Evolutionary conservation across 92 coral and sea anemone genomes (phyloP).

Genomic region (Epizoanthus illoricatus): DNA sequence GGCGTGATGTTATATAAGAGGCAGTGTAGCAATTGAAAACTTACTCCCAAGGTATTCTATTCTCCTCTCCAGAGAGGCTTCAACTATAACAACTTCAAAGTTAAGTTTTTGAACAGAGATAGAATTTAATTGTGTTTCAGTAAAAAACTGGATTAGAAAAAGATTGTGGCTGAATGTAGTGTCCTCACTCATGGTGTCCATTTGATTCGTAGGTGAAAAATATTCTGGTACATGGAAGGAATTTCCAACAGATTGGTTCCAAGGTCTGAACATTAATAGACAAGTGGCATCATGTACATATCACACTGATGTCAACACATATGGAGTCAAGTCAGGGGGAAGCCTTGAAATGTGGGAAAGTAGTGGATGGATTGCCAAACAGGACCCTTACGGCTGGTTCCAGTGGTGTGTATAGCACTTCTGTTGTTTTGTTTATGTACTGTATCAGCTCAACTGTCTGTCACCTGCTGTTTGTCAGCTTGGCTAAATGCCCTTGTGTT

Average conservation of each 20-base stretch:
- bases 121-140: no score
- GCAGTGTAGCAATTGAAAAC: no score
- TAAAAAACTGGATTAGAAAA: no score
- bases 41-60: no score
- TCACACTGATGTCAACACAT: conserved; percentile 71
- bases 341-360: conserved; percentile 88
- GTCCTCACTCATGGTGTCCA: background rate
- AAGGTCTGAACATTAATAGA: conserved; percentile 61
- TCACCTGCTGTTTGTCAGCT: background rate
- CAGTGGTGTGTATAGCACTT: conserved; percentile 71
- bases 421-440: no score
- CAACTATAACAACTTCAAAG: no score
- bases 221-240: conserved; percentile 75
- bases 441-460: no score
- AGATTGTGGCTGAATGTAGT: no score
- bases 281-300: conserved; percentile 70
- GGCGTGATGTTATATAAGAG: no score
- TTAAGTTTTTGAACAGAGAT: no score
- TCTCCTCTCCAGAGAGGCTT: no score
- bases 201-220: conserved; percentile 51
- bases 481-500: no score
- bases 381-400: conserved; percentile 90
- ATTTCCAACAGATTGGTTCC: conserved; percentile 83
- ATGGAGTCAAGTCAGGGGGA: conserved; percentile 82
- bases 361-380: conserved; percentile 83